Evolutionary conservation across 2,113 vertebrate species (phyloP).

Genomic region (Cacatua alba): DNA sequence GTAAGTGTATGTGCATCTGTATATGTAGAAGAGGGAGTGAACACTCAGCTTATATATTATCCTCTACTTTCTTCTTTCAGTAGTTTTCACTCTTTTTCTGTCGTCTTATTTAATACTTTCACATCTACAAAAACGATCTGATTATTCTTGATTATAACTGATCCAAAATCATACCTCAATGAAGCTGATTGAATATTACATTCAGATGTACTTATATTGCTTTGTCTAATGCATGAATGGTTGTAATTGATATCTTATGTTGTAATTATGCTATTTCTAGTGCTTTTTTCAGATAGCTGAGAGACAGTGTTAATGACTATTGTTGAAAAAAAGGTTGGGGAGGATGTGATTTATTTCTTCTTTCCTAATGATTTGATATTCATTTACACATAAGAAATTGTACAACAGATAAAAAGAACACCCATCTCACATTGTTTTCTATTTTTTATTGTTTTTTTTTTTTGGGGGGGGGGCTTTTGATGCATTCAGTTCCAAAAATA

Average conservation of each 20-base stretch:
- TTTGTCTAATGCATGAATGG: background rate
- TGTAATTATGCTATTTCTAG: background rate
- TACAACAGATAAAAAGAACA: background rate
- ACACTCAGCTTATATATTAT: background rate
- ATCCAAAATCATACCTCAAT: background rate
- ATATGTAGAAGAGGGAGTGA: background rate
- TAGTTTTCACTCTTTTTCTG: background rate
- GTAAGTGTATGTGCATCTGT: too few relatives aligned
- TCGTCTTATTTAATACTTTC: background rate
- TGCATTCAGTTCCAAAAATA: too few relatives aligned
- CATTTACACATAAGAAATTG: background rate
- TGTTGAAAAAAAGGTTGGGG: background rate
- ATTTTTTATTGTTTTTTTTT: too few relatives aligned
- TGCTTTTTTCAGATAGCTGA: background rate
- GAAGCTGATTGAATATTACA: background rate
- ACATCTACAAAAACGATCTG: background rate
- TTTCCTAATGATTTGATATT: background rate
- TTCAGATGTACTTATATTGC: background rate
- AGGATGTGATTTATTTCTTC: background rate
- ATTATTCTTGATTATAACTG: background rate
- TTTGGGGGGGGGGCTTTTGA: too few relatives aligned
- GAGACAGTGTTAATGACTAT: background rate
- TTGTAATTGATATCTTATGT: background rate
- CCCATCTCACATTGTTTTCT: too few relatives aligned
- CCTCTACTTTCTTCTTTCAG: background rate